Percentiles rank a stretch among this genome's conserved stretches.
Conservation (phyloP, 2,797 vertebrate genomes). For the Yasuhikotakia modesta region DNA sequence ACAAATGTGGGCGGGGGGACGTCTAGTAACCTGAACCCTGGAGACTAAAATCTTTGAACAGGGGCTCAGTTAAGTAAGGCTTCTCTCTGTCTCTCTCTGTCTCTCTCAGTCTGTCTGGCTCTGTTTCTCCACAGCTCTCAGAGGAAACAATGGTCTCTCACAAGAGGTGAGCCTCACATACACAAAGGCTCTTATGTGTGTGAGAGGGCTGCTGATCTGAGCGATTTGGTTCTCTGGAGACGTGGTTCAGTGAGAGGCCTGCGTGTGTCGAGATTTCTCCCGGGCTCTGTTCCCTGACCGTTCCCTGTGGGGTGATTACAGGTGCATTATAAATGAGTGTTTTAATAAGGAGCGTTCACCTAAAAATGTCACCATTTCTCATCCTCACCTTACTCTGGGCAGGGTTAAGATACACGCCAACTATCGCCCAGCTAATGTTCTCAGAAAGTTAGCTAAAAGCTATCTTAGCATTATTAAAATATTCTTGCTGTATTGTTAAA, state of each 20-base stretch:
- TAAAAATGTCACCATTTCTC: not conserved
- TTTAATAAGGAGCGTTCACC: not conserved
- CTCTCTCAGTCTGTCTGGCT: slow-evolving; percentile 11
- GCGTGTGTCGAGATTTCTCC: slow-evolving; percentile 33
- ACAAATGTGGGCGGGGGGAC: slow-evolving; percentile 11
- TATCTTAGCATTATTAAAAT: no score
- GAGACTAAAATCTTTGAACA: slow-evolving; percentile 31
- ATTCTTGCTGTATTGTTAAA: no score
- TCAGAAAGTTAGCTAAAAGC: no score
- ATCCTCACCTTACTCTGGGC: not conserved
- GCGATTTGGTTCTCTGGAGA: slow-evolving; percentile 35
- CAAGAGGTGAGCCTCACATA: slow-evolving; percentile 37
- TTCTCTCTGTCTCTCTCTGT: slow-evolving; percentile 17
- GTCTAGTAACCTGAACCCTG: slow-evolving; percentile 47
- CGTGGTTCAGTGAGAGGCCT: slow-evolving; percentile 8
- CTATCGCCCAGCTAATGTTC: not conserved
- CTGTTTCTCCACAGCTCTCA: not conserved
- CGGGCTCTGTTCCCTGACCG: not conserved
- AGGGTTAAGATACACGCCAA: not conserved
- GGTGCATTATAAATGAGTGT: not conserved
- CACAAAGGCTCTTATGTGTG: slow-evolving; percentile 53
- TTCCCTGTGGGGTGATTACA: slow-evolving; percentile 8
- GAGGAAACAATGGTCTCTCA: slow-evolving; percentile 56
- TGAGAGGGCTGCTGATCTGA: slow-evolving; percentile 4
- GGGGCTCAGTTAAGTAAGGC: slow-evolving; percentile 14